phyloP scores from a whole-genome alignment of 2,113 vertebrate genomes.

The Strix aluco region DNA sequence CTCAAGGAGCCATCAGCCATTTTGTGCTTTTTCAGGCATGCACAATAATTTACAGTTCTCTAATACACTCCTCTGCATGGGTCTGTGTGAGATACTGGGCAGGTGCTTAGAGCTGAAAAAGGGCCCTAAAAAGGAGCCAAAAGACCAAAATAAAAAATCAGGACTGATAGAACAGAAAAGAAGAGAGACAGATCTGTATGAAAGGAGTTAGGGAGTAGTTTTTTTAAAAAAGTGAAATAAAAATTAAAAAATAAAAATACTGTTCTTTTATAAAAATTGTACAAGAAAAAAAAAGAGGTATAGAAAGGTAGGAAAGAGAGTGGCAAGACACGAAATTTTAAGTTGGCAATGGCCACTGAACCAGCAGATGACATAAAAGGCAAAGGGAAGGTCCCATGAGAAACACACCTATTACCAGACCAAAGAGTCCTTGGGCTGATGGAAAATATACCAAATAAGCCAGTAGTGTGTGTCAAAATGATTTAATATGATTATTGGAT shows the following conservation, averaged over 20 bases:
- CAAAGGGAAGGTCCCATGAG: not conserved
- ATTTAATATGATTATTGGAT: not conserved
- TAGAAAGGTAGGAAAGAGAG: not conserved
- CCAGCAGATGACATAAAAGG: not conserved
- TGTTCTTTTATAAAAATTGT: not conserved
- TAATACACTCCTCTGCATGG: not conserved
- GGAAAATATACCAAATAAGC: not conserved
- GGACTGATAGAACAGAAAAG: not conserved
- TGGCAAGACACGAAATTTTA: not conserved
- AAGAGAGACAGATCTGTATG: not conserved
- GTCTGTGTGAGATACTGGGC: not conserved
- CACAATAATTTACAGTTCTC: not conserved
- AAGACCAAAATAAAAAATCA: not conserved
- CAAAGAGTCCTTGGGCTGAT: not conserved
- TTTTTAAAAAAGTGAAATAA: not conserved
- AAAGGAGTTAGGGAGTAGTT: not conserved
- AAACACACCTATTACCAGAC: not conserved
- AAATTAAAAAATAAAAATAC: not conserved
- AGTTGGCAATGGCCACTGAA: not conserved
- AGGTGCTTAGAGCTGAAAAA: not conserved
- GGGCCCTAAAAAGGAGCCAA: not conserved
- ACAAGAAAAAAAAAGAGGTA: not conserved
- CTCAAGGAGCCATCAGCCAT: not conserved
- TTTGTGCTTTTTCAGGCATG: not conserved
- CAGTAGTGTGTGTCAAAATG: fast-evolving